Evolutionary conservation across 2,113 vertebrate species (phyloP).

Genomic region (Suricata suricatta): DNA sequence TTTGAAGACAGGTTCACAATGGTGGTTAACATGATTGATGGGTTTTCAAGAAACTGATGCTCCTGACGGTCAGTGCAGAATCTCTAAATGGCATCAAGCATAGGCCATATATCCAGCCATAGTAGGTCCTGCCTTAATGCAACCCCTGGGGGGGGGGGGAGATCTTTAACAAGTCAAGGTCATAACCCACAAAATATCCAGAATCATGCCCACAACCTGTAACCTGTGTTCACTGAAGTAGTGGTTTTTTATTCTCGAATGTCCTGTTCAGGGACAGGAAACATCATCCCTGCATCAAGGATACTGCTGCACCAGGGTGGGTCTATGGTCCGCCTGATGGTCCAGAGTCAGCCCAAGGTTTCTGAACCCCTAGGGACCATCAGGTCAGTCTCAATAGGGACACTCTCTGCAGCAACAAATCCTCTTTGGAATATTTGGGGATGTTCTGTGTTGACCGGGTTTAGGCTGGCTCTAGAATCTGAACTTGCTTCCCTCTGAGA

Average conservation of each 20-base stretch:
- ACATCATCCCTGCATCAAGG: background rate
- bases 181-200: background rate
- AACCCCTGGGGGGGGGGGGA: background rate
- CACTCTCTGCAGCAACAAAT: background rate
- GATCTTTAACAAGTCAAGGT: background rate
- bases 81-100: background rate
- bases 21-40: background rate
- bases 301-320: background rate
- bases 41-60: background rate
- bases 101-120: background rate
- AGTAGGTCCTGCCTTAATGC: background rate
- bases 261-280: background rate
- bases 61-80: background rate
- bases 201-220: background rate
- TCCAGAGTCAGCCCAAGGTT: background rate
- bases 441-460: background rate
- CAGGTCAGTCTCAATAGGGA: background rate
- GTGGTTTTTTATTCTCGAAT: background rate
- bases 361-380: background rate
- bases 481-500: background rate
- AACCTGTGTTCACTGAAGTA: background rate
- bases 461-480: background rate
- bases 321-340: background rate
- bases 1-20: background rate
- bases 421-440: background rate